Evolutionary conservation across 2,888 invertebrate species (phyloP), one percentile per base, ranked within the genome.

Genomic region (Thecocarcelia acutangulata): DNA sequence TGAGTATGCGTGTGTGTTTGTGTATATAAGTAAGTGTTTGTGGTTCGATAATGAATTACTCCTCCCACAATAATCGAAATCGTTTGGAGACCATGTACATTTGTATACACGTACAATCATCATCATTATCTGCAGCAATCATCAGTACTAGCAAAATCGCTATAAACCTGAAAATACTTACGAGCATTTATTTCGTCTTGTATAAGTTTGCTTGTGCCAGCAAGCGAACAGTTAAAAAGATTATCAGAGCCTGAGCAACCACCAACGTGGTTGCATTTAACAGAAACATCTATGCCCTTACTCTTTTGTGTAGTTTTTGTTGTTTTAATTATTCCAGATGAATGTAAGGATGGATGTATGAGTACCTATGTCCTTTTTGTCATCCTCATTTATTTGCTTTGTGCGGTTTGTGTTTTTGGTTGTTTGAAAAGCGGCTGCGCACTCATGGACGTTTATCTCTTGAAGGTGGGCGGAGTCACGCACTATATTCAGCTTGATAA

Each of bases 391-490:
- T 84, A 85, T 88, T 68, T 50, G n/a, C 50, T 83, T 84, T 82
- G 79, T 84, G 83, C 64, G 83, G 84, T 87, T 83, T 84, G 61
- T 83, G 66, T 76, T 24, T 24, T 80, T 81, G 73, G 48, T 78
- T 80, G 72, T 80, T 76, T 76, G 80, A 83, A 64, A 83, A 83
- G 78, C 72, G 76, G 21, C 72, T 79, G 83, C 79, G 76, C 84
- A 83, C 64, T 78, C 77, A 68, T 52, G 44, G 33, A 76, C 56
- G 66, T 79, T 85, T 84, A 85, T 85, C 85, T 85, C 69, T 77
- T 69, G 61, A 52, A 76, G 61, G 83, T 82, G 80, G 87, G 87
- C 86, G 87, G 86, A 86, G 86, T 85, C 83, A 86, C 84, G 85
- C 83, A 86, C 83, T 83, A 83, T 84, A 74, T 73, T 83, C 80